These are phyloP conservation scores for Caenorhabditis doughertyi DNA, from an alignment of 2,888 invertebrate genomes.

Conservation along the genomic window DNA sequence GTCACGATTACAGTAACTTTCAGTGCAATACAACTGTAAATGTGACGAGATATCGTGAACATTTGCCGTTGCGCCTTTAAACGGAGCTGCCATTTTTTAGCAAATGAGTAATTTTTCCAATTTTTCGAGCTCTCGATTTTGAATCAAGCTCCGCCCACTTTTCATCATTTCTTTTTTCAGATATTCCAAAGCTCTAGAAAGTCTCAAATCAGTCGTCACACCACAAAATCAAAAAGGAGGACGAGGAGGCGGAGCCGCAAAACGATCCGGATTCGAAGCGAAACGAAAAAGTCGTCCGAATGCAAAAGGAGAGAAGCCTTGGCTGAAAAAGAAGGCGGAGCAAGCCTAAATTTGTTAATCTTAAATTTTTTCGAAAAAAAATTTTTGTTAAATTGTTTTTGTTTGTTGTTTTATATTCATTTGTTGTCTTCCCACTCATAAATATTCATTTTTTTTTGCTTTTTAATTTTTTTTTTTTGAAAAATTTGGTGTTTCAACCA, in stretches of 20 bases:
- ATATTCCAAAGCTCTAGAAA: constrained; percentile 61
- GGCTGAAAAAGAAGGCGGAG: constrained; percentile 53
- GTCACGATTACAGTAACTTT: too few species aligned
- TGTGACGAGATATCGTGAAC: too few species aligned
- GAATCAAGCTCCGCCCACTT: neutral
- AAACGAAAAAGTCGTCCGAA: constrained; percentile 54
- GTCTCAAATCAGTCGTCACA: constrained; percentile 44
- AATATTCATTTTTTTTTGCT: constrained; percentile 22
- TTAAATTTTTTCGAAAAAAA: neutral
- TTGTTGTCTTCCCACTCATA: constrained; percentile 17
- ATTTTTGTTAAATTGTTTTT: constrained; percentile 10
- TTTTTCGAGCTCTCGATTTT: neutral
- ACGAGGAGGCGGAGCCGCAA: neutral
- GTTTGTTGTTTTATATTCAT: constrained; percentile 30
- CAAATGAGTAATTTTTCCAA: too few species aligned
- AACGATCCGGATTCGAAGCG: constrained; percentile 65
- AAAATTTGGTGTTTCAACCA: neutral
- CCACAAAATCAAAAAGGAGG: constrained; percentile 8
- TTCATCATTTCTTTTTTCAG: constrained; percentile 20
- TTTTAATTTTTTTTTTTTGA: neutral
- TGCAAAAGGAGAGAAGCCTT: constrained; percentile 57
- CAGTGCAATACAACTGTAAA: too few species aligned
- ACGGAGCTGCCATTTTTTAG: neutral
- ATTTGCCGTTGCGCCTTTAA: too few species aligned
- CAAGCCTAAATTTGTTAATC: neutral